Evolutionary conservation across 64 coral and sea anemone genomes (phyloP), one percentile per base, ranked within the genome.

Genomic region (Catalaphyllia jardinei): DNA sequence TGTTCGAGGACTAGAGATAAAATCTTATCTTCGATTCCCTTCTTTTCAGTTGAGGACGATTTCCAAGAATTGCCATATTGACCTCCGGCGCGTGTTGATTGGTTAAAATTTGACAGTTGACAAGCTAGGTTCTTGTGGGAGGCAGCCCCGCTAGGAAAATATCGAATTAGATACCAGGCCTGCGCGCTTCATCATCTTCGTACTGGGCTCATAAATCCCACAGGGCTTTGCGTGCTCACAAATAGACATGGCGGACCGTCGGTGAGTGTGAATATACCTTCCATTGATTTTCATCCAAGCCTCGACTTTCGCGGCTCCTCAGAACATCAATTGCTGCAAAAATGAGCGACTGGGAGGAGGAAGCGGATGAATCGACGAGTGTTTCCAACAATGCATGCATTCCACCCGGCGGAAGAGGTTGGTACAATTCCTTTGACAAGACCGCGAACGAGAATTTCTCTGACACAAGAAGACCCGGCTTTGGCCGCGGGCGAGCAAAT

Each of bases 261-360:
- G 79, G 79, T 60, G 22, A 65, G 50, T 10, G 76, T n/a, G 12
- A 27, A 16, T 24, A 16, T 15, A 13, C 22, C 1, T 79, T 79
- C 12, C 76, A 55, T 12, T 77, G 18, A 25, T 28, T 29, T 29
- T 55, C 19, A 55, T 4, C 8, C 24, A 29, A 28, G 49, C 51
- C 49, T 51, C n/a, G 4, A 28, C 25, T 10, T 29, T 55, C 19
- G 76, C 76, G 11, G 76, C 76, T 79, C 10, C 33, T 51, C 11
- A 3, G 22, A 77, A 24, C 31, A 49, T 77, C 18, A n/a, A 51
- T 19, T 65, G 52, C 71, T 20, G 31, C n/a, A 25, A 85, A 64
- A 52, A 91, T 91, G 89, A 84, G 79, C 31, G 89, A 91, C 80
- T 91, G 89, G 89, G 89, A 91, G 33, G 89, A 91, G 83, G 76